Evolutionary conservation across 2,797 vertebrate species (phyloP), one percentile per base, ranked within the genome.

Genomic region (Cynopterus sphinx): DNA sequence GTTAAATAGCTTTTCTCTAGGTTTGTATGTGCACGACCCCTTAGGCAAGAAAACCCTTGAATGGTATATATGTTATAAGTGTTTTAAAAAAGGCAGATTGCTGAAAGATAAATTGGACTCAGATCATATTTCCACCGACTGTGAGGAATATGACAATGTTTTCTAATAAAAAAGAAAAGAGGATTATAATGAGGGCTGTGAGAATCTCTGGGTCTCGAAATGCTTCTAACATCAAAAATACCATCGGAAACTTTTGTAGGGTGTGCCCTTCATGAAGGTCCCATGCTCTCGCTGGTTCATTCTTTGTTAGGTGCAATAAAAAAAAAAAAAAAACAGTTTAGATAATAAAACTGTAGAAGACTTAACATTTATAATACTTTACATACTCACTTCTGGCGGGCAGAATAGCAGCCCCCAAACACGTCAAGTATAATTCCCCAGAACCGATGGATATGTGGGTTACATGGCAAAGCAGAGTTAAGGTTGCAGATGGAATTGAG

Each of bases 1-100:
- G 63, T 84, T 79, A 81, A 95, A 21, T 36, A 68, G 51, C 26
- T 78, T 87, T 90, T 86, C 55, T 90, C 61, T 65, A 63, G 53
- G 22, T 77, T 26, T 84, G 49, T 49, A 31, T 68, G n/a, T 83
- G 59, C 31, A 28, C 73, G 61, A 70, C 31, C 21, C 53, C 22
- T 28, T 39, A 28, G 49, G 24, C 33, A 84, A 77, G 89, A 73
- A 70, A 59, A 31, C 21, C 13, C 49, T 77, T 67, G 24, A 26
- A 19, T 36, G 36, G 36, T 70, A 2, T 49, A 39, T 74, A 46
- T 91, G 13, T 83, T 78, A 9, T 63, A 16, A 12, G 10, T 57
- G 41, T 46, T 49, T 49, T 15, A 49, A 49, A 49, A 13, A 93
- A 31, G 15, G 3, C 22, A 81, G 22, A 28, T 59, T 92, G 26